phyloP scores from a whole-genome alignment of 2,113 vertebrate species.

The Labeo catla region DNA sequence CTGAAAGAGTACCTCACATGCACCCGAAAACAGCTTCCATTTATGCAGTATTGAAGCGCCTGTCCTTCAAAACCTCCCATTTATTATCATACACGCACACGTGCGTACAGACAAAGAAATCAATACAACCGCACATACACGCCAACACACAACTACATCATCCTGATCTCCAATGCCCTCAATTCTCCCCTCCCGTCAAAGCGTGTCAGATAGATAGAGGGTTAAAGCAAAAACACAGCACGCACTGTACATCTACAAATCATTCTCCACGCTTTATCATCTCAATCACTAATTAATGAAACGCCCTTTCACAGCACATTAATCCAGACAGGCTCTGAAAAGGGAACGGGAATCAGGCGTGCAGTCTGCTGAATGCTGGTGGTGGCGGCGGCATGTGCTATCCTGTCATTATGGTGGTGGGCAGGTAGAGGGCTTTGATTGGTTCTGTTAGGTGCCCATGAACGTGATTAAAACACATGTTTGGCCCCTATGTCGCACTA shows the following conservation, averaged over 20 bases:
- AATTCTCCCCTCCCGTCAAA: conserved; percentile 1
- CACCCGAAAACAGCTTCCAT: background rate
- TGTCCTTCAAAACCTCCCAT: conserved; percentile 19
- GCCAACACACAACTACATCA: conserved; percentile 18
- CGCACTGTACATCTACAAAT: conserved; percentile 37
- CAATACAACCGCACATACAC: conserved; percentile 26
- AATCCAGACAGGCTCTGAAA: conserved; percentile 1
- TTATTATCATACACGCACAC: background rate
- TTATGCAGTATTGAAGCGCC: background rate
- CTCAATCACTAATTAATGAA: conserved; percentile 49
- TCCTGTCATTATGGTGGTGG: conserved; percentile 4
- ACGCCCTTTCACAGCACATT: conserved; percentile 31
- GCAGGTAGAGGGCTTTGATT: conserved; percentile 29
- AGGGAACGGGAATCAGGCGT: background rate
- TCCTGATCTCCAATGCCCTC: conserved; percentile 2
- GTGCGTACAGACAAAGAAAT: conserved; percentile 21
- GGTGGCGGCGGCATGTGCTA: background rate
- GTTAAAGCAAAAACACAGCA: conserved; percentile 24
- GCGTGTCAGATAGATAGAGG: conserved; percentile 15
- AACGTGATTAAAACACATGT: conserved; percentile 35
- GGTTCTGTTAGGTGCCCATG: conserved; percentile 2
- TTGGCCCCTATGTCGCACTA: conserved; percentile 11
- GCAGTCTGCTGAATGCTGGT: background rate
- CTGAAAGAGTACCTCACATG: background rate
- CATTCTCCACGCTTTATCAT: conserved; percentile 21